Evolutionary conservation across 1,140 invertebrate species (phyloP).

Genomic region (Gryllus bimaculatus): DNA sequence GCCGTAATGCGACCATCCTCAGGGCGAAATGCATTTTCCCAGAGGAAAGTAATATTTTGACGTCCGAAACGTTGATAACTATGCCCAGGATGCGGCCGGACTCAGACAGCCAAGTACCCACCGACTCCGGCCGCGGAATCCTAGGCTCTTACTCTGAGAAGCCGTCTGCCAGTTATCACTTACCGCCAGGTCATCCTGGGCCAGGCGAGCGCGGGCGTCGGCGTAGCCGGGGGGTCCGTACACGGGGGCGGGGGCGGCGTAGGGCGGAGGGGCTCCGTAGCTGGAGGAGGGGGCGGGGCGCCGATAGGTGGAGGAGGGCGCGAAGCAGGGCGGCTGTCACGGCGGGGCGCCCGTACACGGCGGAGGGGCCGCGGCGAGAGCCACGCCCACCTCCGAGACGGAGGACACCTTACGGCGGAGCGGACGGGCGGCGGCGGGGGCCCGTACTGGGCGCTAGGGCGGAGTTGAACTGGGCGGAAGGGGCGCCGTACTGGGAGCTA

Average conservation of each 20-base stretch:
- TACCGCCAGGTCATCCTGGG: constrained; percentile 9
- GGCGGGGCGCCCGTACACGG: background rate
- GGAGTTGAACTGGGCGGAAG: background rate
- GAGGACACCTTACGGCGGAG: background rate
- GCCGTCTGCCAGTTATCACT: background rate
- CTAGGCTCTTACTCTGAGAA: too few relatives aligned
- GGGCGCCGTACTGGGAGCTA: background rate
- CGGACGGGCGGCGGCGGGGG: background rate
- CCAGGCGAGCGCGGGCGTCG: too few relatives aligned
- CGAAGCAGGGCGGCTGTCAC: background rate
- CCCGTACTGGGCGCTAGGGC: background rate
- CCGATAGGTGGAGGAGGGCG: constrained; percentile 30
- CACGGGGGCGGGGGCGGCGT: background rate
- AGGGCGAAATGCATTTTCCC: too few relatives aligned
- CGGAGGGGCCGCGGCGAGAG: background rate
- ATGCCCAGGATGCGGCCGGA: too few relatives aligned
- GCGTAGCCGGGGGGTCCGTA: too few relatives aligned
- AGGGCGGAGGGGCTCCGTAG: constrained; percentile 8
- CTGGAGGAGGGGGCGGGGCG: constrained; percentile 18
- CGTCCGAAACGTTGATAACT: too few relatives aligned
- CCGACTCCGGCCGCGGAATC: too few relatives aligned
- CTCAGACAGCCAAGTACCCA: too few relatives aligned
- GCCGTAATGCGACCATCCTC: too few relatives aligned
- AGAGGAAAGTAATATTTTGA: too few relatives aligned
- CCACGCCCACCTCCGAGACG: background rate